Conservation (phyloP, 2,797 vertebrate species). For the Euthynnus affinis region DNA sequence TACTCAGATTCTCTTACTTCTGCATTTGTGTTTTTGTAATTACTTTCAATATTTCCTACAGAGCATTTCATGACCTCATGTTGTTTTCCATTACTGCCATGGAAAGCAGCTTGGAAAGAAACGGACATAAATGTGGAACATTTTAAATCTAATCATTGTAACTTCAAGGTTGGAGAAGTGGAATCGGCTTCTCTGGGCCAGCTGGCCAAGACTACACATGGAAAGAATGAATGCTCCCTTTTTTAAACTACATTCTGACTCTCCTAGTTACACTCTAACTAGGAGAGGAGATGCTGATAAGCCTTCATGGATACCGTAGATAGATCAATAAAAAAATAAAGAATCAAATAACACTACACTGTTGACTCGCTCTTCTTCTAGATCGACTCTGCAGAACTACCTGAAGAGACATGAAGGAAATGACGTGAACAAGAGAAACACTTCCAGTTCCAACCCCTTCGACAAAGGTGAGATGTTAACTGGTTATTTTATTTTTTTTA, state of each 20-base stretch:
- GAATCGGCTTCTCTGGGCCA: not conserved
- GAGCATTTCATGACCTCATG: not conserved
- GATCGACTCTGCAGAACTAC: slow-evolving; percentile 94
- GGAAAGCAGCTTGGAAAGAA: not conserved
- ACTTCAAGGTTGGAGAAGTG: not conserved
- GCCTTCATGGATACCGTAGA: not conserved
- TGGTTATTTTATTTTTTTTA: not conserved
- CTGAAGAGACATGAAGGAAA: slow-evolving; percentile 89
- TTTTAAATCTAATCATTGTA: not conserved
- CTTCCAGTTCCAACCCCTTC: slow-evolving; percentile 85
- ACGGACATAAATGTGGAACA: not conserved
- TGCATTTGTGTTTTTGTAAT: not conserved
- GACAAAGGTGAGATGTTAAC: slow-evolving; percentile 87
- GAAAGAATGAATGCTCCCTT: not conserved
- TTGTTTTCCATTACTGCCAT: not conserved
- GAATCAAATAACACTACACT: not conserved
- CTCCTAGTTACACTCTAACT: no score
- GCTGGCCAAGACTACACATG: not conserved
- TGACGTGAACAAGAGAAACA: slow-evolving; percentile 56
- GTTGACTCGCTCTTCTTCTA: slow-evolving; percentile 59
- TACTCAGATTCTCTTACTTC: not conserved
- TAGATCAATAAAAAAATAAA: not conserved
- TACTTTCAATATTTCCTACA: not conserved
- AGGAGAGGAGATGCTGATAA: not conserved
- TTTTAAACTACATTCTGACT: not conserved